A percentile compares a stretch with the other conserved stretches of the same genome.
Conservation (phyloP, 2,888 invertebrate species). For the Rugalucina vietnamica region DNA sequence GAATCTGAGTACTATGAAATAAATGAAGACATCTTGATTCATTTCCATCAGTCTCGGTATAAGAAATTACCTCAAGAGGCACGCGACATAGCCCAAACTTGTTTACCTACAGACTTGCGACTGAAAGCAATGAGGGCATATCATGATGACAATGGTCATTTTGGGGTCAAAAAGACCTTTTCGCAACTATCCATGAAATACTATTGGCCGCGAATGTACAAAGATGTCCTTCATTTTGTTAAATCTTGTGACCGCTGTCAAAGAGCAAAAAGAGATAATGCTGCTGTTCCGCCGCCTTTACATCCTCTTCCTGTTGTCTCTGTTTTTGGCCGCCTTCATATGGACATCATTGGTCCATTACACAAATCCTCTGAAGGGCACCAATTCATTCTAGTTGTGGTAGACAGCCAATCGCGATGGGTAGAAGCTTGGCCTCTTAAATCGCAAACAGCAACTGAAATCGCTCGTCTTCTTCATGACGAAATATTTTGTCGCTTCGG, state of each 20-base stretch:
- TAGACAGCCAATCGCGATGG: conserved; percentile 41
- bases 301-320: conserved; percentile 44
- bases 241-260: conserved; percentile 59
- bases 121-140: too few species aligned
- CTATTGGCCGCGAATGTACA: too few species aligned
- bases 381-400: conserved; percentile 42
- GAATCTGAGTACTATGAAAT: conserved; percentile 19
- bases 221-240: conserved; percentile 28
- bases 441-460: conserved; percentile 43
- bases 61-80: too few species aligned
- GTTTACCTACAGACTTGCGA: not conserved
- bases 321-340: conserved; percentile 40
- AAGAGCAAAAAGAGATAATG: conserved; percentile 37
- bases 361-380: conserved; percentile 43
- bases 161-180: too few species aligned
- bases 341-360: conserved; percentile 54
- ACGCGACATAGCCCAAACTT: too few species aligned
- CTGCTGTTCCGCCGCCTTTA: conserved; percentile 30
- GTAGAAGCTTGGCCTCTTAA: conserved; percentile 53
- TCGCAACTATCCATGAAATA: too few species aligned
- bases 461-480: conserved; percentile 41
- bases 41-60: conserved; percentile 22
- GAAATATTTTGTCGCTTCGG: conserved; percentile 57
- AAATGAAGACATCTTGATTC: conserved; percentile 18
- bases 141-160: too few species aligned